phyloP scores from a whole-genome alignment of 2,888 invertebrate species.

The Ypsolopha sequella region DNA sequence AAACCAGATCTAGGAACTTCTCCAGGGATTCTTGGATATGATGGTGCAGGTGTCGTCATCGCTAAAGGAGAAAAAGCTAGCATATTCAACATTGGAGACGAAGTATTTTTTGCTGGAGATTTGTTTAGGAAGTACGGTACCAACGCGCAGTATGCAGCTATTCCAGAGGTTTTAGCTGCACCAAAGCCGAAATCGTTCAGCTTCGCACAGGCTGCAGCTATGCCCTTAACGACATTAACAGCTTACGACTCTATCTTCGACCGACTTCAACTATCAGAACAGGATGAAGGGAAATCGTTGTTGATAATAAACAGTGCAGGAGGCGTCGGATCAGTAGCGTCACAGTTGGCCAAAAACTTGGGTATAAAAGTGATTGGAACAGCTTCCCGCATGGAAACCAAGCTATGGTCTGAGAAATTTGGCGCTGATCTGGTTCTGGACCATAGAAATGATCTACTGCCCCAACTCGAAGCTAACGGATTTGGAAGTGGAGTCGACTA shows the following conservation, averaged over 20 bases:
- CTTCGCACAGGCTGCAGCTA: constrained; percentile 55
- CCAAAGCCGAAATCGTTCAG: constrained; percentile 42
- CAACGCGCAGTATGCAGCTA: constrained; percentile 49
- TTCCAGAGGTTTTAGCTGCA: constrained; percentile 41
- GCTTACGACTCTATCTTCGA: constrained; percentile 51
- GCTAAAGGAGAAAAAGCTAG: constrained; percentile 34
- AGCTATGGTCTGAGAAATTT: constrained; percentile 29
- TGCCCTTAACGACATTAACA: constrained; percentile 47
- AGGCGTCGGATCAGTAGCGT: constrained; percentile 52
- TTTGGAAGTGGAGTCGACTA: constrained; percentile 43
- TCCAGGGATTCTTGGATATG: constrained; percentile 50
- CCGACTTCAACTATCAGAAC: constrained; percentile 36
- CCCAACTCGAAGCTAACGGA: constrained; percentile 39
- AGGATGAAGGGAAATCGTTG: constrained; percentile 44
- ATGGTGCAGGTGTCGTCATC: constrained; percentile 48
- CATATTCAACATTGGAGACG: constrained; percentile 35
- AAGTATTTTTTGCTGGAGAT: constrained; percentile 52
- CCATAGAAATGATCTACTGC: constrained; percentile 36
- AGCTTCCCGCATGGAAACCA: constrained; percentile 43
- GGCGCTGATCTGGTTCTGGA: constrained; percentile 48
- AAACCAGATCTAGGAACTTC: constrained; percentile 32
- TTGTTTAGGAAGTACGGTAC: constrained; percentile 34
- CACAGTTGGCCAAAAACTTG: constrained; percentile 44
- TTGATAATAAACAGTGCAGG: constrained; percentile 55
- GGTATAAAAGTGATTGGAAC: constrained; percentile 55